Evolutionary conservation across 2,797 vertebrate species (phyloP), one percentile per base, ranked within the genome.

Genomic region (Oceanodroma leucorhoa): DNA sequence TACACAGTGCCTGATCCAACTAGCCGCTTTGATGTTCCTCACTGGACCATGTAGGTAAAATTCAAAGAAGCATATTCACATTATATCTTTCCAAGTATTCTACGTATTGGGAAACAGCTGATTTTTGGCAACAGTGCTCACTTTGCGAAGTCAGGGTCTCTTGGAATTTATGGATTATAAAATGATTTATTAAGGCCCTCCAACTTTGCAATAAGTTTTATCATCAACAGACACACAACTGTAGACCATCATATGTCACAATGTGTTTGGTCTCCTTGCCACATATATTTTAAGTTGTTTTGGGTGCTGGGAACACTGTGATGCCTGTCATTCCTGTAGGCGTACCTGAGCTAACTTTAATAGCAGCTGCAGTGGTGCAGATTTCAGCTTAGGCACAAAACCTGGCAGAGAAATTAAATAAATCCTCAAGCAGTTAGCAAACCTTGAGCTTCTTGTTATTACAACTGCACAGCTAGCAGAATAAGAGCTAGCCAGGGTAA

Each of bases 41-140:
- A 80, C 88, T 93, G 88, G 93, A 96, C 72, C 55, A 96, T 93
- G 96, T 97, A 97, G 30, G 96, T 95, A 95, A 95, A 96, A 81
- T 60, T 58, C n/a, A 58, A 66, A 40, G 41, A 18, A 46, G 9
- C 14, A 4, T 64, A 34, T 29, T 43, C 6, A 32, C 24, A 21
- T 17, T n/a, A 3, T 14, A 2, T 67, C 23, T 73, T 66, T 87
- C 34, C 55, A 64, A 34, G 7, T 54, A 32, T 46, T 67, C 12
- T 69, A 2, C 17, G 16, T 86, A 10, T 14, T 0, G 0, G 14
- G n/a, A 89, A 94, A 75, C 11, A 61, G 23, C 4, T 87, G 23
- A 38, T 57, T 34, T 79, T 71, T 67, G 30, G 21, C 43, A 55
- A 29, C 2, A 70, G 6, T 9, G 1, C 55, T 66, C 32, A 4